These are phyloP conservation scores for Megalops atlanticus DNA, from an alignment of 2,113 vertebrate species.

Conservation along the genomic window DNA sequence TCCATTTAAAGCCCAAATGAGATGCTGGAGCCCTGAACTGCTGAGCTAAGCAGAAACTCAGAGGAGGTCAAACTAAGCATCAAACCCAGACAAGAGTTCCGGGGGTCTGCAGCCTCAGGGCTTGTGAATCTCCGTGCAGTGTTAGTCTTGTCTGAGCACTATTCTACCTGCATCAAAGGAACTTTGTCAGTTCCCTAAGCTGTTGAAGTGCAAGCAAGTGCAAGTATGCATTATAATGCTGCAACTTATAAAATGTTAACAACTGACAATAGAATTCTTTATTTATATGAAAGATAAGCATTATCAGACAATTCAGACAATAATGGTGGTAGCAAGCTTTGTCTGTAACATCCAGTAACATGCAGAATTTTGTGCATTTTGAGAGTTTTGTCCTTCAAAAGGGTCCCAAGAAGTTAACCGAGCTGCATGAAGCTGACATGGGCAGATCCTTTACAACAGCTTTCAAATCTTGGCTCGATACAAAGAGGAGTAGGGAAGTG, in stretches of 20 bases:
- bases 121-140: neutral
- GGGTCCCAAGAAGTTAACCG: neutral
- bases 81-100: too few relatives aligned
- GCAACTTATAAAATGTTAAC: neutral
- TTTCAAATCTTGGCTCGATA: neutral
- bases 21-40: neutral
- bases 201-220: neutral
- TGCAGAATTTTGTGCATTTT: neutral
- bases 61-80: neutral
- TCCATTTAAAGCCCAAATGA: neutral
- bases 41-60: neutral
- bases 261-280: neutral
- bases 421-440: neutral
- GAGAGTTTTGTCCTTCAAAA: neutral
- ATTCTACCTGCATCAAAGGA: neutral
- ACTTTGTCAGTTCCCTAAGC: neutral
- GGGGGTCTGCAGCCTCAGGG: neutral
- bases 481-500: too few relatives aligned
- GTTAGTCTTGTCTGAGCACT: neutral
- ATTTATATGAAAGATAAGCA: too few relatives aligned
- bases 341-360: neutral
- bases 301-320: too few relatives aligned
- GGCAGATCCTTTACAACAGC: neutral
- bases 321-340: neutral
- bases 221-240: neutral